A percentile compares a stretch with the other conserved stretches of the same genome.
Conservation (phyloP, 2,888 invertebrate species). For the Anorthoa munda region DNA sequence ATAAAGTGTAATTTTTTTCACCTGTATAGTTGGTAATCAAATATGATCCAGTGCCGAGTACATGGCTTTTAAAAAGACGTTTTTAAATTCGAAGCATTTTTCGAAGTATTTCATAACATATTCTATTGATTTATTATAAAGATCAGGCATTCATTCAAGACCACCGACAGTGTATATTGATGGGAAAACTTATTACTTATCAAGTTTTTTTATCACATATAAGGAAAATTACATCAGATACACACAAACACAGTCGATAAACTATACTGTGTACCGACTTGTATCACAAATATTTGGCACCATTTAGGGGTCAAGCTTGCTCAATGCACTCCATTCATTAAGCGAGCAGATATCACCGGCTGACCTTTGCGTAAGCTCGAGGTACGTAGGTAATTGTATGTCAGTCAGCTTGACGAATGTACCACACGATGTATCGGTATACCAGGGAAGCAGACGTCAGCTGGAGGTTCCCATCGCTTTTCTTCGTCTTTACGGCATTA, state of each 20-base stretch:
- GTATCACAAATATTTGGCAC: background rate
- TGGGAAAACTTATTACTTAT: slow-evolving; percentile 2
- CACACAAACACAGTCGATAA: too few species aligned
- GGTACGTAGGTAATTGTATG: slow-evolving; percentile 54
- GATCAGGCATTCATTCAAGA: too few species aligned
- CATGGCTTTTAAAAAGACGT: background rate
- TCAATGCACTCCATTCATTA: slow-evolving; percentile 51
- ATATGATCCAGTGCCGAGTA: background rate
- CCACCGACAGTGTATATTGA: background rate
- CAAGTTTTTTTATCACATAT: background rate
- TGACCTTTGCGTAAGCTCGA: slow-evolving; percentile 47
- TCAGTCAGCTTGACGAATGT: slow-evolving; percentile 58
- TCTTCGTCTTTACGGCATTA: slow-evolving; percentile 51
- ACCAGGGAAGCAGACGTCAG: slow-evolving; percentile 39
- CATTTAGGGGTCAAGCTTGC: slow-evolving; percentile 15
- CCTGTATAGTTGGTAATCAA: background rate
- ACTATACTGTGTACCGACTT: background rate
- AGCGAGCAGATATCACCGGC: slow-evolving; percentile 6
- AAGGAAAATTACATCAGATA: background rate
- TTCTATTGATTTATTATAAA: background rate
- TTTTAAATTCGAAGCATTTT: background rate
- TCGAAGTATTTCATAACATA: background rate
- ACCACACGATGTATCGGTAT: slow-evolving; percentile 49
- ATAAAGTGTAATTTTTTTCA: slow-evolving; percentile 7
- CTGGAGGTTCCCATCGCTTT: slow-evolving; percentile 51